Conservation (phyloP, 2,113 vertebrate species). For the Labeo rohita region DNA sequence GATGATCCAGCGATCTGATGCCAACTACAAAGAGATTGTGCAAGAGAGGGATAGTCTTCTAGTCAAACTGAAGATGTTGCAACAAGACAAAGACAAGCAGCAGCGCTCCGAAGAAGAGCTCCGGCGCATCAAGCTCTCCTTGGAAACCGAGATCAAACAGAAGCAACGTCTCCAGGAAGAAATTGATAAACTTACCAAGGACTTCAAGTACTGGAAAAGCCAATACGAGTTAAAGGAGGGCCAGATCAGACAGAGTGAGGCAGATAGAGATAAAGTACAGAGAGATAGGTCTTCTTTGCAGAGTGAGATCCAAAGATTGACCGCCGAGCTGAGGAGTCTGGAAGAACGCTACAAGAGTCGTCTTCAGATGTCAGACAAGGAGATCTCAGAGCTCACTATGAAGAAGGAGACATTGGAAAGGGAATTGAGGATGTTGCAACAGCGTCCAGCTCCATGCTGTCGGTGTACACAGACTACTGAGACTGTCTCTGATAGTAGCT, state of each 20-base stretch:
- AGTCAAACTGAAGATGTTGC: constrained; percentile 88
- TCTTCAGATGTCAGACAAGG: constrained; percentile 79
- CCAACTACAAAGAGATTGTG: constrained; percentile 82
- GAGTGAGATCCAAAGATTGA: constrained; percentile 87
- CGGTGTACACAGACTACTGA: constrained; percentile 87
- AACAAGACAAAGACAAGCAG: constrained; percentile 87
- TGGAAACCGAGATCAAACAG: constrained; percentile 87
- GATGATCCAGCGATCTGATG: constrained; percentile 86
- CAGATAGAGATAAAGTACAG: constrained; percentile 84
- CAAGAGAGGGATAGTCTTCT: constrained; percentile 88
- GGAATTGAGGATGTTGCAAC: constrained; percentile 85
- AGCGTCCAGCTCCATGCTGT: constrained; percentile 74
- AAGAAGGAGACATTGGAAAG: constrained; percentile 81
- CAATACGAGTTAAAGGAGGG: constrained; percentile 88
- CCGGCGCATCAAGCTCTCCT: constrained; percentile 81
- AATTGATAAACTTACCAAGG: constrained; percentile 86
- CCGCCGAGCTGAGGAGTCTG: constrained; percentile 83
- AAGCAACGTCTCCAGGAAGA: constrained; percentile 91
- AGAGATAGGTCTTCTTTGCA: constrained; percentile 82
- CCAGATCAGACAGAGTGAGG: constrained; percentile 82
- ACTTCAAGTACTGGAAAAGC: constrained; percentile 89
- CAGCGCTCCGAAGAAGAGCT: constrained; percentile 90
- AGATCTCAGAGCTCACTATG: constrained; percentile 80
- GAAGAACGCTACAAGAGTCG: constrained; percentile 86
- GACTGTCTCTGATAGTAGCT: not conserved